These are phyloP conservation scores for Caranx melampygus DNA, from an alignment of 2,113 vertebrate species.

Conservation along the genomic window DNA sequence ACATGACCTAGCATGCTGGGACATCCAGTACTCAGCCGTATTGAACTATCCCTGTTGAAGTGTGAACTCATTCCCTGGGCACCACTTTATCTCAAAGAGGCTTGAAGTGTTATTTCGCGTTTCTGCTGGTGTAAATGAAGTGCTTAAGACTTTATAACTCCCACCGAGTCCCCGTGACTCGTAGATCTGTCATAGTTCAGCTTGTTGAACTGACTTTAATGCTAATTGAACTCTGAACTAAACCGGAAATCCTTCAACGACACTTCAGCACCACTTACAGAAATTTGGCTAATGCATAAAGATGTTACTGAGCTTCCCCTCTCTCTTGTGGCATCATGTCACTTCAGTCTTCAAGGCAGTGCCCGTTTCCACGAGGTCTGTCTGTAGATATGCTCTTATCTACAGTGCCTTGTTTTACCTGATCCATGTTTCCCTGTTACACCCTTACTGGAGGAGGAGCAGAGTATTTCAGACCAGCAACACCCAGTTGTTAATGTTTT, in stretches of 20 bases:
- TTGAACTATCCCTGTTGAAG: constrained; percentile 8
- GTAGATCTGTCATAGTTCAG: not conserved
- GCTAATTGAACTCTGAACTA: constrained; percentile 1
- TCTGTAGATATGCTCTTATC: constrained; percentile 24
- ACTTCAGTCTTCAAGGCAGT: not conserved
- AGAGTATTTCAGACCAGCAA: not conserved
- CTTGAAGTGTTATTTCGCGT: constrained; percentile 9
- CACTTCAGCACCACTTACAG: not conserved
- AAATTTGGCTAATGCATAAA: not conserved
- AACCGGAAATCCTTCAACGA: not conserved
- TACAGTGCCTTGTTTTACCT: not conserved
- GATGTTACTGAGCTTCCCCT: not conserved
- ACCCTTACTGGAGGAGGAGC: not conserved
- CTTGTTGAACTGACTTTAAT: not conserved
- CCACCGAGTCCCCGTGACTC: not conserved
- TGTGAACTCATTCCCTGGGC: constrained; percentile 24
- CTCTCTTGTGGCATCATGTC: not conserved
- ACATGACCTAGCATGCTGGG: constrained; percentile 54
- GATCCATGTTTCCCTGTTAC: not conserved
- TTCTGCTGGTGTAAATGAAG: not conserved
- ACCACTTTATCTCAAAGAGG: constrained; percentile 5
- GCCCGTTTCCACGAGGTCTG: not conserved
- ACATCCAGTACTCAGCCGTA: constrained; percentile 53
- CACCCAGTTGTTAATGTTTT: constrained; percentile 30
- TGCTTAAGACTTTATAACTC: not conserved